Conservation (phyloP, 2,888 invertebrate genomes). For the Mythimna pallens region DNA sequence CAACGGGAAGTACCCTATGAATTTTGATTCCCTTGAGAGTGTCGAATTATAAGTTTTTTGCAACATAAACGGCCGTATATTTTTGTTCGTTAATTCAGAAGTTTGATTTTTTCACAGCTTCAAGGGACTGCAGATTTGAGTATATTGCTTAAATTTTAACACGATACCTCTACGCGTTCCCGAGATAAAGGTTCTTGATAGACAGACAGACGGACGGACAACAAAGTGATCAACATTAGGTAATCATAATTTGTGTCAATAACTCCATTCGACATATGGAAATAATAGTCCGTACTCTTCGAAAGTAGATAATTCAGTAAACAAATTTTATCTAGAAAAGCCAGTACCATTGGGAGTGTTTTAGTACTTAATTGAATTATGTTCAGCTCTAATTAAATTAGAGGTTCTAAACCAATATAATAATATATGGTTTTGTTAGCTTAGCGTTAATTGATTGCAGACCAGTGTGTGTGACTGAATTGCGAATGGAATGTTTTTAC, state of each 20-base stretch:
- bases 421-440: conserved; percentile 26
- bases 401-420: conserved; percentile 39
- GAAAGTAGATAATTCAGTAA: neutral
- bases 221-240: too few species aligned
- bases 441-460: conserved; percentile 26
- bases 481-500: neutral
- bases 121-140: too few species aligned
- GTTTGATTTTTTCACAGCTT: too few species aligned
- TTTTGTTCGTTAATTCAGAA: too few species aligned
- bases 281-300: neutral
- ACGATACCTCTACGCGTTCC: too few species aligned
- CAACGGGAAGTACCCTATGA: too few species aligned
- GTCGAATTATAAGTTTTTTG: too few species aligned
- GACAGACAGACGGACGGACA: too few species aligned
- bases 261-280: neutral
- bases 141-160: too few species aligned
- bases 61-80: too few species aligned
- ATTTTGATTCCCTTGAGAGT: too few species aligned
- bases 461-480: neutral
- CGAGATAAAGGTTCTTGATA: too few species aligned
- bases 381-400: conserved; percentile 44
- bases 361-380: conserved; percentile 24
- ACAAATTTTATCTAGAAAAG: neutral
- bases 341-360: neutral
- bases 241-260: neutral